Evolutionary conservation across 2,113 vertebrate genomes (phyloP).

Genomic region (Anser cygnoides): DNA sequence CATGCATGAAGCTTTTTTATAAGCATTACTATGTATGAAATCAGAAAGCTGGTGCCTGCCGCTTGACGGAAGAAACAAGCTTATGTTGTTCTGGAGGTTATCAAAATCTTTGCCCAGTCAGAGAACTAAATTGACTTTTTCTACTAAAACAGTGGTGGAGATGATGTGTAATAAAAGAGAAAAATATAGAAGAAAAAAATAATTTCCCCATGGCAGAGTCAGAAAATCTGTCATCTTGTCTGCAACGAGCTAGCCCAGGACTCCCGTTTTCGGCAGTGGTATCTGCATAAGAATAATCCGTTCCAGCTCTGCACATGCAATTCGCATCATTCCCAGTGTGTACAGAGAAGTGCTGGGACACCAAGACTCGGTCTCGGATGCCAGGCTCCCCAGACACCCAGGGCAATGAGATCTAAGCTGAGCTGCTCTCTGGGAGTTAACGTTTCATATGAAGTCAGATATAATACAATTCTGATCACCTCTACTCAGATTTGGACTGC

Average conservation of each 20-base stretch:
- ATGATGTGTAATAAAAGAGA: neutral
- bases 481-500: neutral
- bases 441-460: neutral
- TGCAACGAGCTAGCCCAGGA: neutral
- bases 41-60: neutral
- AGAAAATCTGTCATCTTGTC: neutral
- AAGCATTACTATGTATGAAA: neutral
- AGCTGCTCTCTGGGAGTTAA: neutral
- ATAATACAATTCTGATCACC: neutral
- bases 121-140: neutral
- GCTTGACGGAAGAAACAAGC: neutral
- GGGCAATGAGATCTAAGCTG: neutral
- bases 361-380: neutral
- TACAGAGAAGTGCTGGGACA: neutral
- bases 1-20: neutral
- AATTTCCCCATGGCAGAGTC: neutral
- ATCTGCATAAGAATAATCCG: neutral
- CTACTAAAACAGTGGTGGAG: neutral
- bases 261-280: neutral
- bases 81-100: neutral
- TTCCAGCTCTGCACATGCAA: neutral
- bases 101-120: neutral
- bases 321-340: neutral
- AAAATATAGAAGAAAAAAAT: neutral
- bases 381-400: neutral